These are phyloP conservation scores for Hirudo medicinalis DNA, from an alignment of 1,140 invertebrate genomes.

Conservation along the genomic window DNA sequence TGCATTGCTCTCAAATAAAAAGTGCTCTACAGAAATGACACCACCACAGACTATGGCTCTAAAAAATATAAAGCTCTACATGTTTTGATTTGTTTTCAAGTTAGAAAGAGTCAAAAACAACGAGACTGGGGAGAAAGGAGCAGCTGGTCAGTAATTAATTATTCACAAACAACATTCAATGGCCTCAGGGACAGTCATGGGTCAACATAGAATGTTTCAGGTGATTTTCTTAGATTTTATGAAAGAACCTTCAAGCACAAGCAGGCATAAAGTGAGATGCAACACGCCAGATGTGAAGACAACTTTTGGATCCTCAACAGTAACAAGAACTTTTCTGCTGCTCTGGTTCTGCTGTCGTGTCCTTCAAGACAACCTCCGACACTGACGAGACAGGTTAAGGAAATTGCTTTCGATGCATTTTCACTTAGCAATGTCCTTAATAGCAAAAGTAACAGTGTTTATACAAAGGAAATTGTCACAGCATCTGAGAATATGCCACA, in stretches of 20 bases:
- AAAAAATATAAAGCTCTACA: too few species aligned
- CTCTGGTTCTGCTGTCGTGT: constrained; percentile 7
- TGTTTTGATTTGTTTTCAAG: too few species aligned
- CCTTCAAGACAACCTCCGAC: constrained; percentile 4
- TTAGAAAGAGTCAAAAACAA: too few species aligned
- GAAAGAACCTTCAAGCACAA: background rate
- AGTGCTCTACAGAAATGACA: too few species aligned
- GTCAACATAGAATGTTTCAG: background rate
- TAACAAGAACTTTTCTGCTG: constrained; percentile 9
- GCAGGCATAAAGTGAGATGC: background rate
- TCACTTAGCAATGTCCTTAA: background rate
- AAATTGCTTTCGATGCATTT: background rate
- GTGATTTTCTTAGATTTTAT: background rate
- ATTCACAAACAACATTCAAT: background rate
- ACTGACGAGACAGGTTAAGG: background rate
- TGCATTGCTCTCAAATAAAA: too few species aligned
- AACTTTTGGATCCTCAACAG: background rate
- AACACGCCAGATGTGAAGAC: background rate
- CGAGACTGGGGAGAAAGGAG: background rate
- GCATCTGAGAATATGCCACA: background rate
- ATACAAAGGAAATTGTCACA: background rate
- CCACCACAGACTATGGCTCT: too few species aligned
- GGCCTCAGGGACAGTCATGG: background rate
- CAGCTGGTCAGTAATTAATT: background rate
- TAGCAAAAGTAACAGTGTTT: background rate